These are phyloP conservation scores for Homarus gammarus DNA, from an alignment of 2,888 invertebrate species.

Conservation along the genomic window DNA sequence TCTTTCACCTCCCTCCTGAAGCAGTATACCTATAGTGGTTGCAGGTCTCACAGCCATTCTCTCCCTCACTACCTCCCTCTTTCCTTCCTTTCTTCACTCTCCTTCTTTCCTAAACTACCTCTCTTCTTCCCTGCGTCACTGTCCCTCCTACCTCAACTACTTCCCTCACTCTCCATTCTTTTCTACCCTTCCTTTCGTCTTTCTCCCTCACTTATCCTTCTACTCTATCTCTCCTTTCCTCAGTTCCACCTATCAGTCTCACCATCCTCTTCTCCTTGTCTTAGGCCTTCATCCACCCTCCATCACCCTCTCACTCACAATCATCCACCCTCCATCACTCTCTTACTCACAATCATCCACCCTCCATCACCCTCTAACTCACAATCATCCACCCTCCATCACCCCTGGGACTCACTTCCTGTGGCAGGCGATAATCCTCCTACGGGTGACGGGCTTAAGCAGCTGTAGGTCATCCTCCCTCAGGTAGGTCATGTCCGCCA, in stretches of 20 bases:
- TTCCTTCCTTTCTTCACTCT: not conserved
- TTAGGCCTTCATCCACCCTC: too few species aligned
- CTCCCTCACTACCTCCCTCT: constrained; percentile 30
- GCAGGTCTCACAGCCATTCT: not conserved
- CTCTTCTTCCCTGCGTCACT: too few species aligned
- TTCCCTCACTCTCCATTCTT: too few species aligned
- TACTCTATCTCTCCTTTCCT: too few species aligned
- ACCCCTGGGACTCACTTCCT: constrained; percentile 27
- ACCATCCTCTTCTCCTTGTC: too few species aligned
- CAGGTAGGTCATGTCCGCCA: constrained; percentile 47
- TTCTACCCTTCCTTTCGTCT: too few species aligned
- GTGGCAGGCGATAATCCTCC: constrained; percentile 54
- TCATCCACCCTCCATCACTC: not conserved
- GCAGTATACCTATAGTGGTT: too few species aligned
- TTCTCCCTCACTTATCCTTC: too few species aligned
- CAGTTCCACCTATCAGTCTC: too few species aligned
- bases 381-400: not conserved
- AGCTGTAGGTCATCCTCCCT: constrained; percentile 64
- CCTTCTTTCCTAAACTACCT: too few species aligned
- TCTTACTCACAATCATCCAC: constrained; percentile 16
- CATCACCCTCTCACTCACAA: not conserved
- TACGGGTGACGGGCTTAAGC: constrained; percentile 61
- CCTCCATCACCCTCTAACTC: constrained; percentile 5
- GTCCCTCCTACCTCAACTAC: too few species aligned
- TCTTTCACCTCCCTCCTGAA: too few species aligned